Percentiles rank a stretch among this genome's conserved stretches.
Conservation (phyloP, 2,888 invertebrate genomes). For the Stomorhina lunata region DNA sequence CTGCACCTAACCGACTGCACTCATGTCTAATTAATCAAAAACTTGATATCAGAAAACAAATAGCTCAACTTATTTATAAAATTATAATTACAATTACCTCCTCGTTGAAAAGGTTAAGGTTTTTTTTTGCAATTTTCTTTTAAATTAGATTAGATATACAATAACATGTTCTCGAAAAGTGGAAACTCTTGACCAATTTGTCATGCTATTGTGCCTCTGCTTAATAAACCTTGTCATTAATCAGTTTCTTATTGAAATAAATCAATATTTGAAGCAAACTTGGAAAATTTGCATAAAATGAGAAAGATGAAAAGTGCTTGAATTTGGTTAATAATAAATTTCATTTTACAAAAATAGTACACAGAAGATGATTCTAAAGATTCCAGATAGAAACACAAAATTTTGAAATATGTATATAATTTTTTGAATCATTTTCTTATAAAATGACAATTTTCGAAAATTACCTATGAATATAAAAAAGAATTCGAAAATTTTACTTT, state of each 20-base stretch:
- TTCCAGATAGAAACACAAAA: no score
- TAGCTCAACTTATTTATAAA: not conserved
- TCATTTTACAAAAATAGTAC: no score
- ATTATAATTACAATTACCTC: not conserved
- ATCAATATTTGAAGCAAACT: not conserved
- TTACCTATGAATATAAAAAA: no score
- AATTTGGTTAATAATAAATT: no score
- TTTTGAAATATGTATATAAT: no score
- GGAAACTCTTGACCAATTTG: slow-evolving; percentile 6
- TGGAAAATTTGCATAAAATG: no score
- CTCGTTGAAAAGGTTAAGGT: slow-evolving; percentile 20
- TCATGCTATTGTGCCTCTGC: not conserved
- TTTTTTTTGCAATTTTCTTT: not conserved
- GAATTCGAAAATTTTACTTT: no score
- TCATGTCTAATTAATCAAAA: not conserved
- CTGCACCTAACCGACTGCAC: no score
- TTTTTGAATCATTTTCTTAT: no score
- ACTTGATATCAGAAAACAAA: not conserved
- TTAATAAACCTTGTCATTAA: slow-evolving; percentile 12
- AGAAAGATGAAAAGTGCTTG: no score
- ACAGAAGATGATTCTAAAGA: no score
- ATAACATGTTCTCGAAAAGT: not conserved
- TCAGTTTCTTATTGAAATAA: not conserved
- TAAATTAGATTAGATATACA: not conserved
- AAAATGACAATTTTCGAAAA: no score